Evolutionary conservation across 2,113 vertebrate species (phyloP).

Genomic region (Pao palembangensis): DNA sequence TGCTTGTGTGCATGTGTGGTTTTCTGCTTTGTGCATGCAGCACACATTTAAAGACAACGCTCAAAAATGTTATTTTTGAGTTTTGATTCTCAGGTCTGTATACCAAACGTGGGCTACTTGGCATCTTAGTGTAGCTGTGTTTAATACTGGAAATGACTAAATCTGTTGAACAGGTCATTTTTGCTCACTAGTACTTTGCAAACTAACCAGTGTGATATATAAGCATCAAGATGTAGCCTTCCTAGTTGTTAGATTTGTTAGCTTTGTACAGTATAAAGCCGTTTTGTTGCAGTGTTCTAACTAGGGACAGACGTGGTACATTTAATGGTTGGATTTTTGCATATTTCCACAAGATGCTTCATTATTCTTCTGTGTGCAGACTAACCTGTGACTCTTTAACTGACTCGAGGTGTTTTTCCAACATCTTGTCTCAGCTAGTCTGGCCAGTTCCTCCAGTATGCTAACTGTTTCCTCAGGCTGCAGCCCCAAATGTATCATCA

Average conservation of each 20-base stretch:
- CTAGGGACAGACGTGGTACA: too few relatives aligned
- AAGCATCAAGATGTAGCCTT: too few relatives aligned
- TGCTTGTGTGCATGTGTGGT: constrained; percentile 7
- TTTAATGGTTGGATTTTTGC: too few relatives aligned
- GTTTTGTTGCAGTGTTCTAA: too few relatives aligned
- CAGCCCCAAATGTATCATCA: constrained; percentile 22
- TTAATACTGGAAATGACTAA: not conserved
- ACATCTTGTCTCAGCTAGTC: constrained; percentile 25
- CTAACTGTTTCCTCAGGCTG: constrained; percentile 17
- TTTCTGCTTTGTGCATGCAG: constrained; percentile 7
- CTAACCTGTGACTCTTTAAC: constrained; percentile 11
- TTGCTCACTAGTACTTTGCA: too few relatives aligned
- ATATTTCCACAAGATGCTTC: too few relatives aligned
- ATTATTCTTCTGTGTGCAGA: not conserved
- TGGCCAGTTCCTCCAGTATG: constrained; percentile 25
- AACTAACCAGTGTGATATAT: too few relatives aligned
- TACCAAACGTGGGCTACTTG: not conserved
- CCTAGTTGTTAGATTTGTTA: too few relatives aligned
- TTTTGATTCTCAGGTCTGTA: not conserved
- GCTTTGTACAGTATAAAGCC: too few relatives aligned
- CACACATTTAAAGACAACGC: not conserved
- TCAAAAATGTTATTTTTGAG: not conserved
- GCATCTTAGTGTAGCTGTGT: not conserved
- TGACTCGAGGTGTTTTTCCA: constrained; percentile 14
- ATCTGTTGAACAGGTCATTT: too few relatives aligned